Percentiles rank a stretch among this genome's conserved stretches.
phyloP scores from a whole-genome alignment of 2,888 invertebrate species.

The Cepaea hortensis region DNA sequence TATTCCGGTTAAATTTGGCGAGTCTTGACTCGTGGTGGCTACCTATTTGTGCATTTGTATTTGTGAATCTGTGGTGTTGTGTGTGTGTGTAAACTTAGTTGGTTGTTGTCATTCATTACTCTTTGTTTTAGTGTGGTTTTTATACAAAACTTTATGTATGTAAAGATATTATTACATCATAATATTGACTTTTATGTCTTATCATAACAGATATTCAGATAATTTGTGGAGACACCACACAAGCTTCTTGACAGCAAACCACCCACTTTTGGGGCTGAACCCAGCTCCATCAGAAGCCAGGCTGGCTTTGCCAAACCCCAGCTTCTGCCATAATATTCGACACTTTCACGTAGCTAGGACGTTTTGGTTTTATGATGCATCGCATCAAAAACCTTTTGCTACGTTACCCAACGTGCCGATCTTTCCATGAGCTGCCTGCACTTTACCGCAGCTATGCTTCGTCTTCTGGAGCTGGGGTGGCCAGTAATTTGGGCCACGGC shows the following conservation, averaged over 20 bases:
- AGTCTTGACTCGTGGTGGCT: too few relatives aligned
- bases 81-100: too few relatives aligned
- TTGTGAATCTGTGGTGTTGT: too few relatives aligned
- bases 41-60: too few relatives aligned
- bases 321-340: slow-evolving; percentile 69
- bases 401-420: slow-evolving; percentile 49
- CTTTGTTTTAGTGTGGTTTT: too few relatives aligned
- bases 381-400: slow-evolving; percentile 55
- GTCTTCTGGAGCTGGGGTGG: slow-evolving; percentile 54
- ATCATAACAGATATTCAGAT: neutral
- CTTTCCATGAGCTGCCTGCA: slow-evolving; percentile 52
- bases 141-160: neutral
- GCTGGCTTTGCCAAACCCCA: slow-evolving; percentile 56
- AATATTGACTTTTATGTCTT: neutral
- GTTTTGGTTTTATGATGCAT: slow-evolving; percentile 59
- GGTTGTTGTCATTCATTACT: too few relatives aligned
- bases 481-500: slow-evolving; percentile 35
- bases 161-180: neutral
- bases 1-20: too few relatives aligned
- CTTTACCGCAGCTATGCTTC: slow-evolving; percentile 51
- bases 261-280: slow-evolving; percentile 3
- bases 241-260: neutral
- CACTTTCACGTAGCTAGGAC: slow-evolving; percentile 70
- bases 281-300: slow-evolving; percentile 38
- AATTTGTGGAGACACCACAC: neutral